These are phyloP conservation scores for Centropus unirufus DNA, from an alignment of 2,113 vertebrate species.

Conservation along the genomic window DNA sequence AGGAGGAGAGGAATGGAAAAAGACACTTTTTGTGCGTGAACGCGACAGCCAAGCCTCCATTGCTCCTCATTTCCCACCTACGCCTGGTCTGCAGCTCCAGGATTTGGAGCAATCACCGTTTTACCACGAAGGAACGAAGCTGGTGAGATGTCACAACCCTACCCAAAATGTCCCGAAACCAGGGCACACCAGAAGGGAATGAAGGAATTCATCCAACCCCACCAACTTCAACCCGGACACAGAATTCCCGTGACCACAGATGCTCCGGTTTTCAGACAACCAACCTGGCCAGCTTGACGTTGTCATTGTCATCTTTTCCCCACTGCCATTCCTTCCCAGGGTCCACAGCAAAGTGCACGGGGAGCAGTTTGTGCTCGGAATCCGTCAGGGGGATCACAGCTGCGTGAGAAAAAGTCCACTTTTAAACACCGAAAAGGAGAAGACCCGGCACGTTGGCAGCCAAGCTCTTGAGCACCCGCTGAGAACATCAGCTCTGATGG, in stretches of 20 bases:
- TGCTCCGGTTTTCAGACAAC: fast-evolving
- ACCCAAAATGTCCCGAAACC: fast-evolving
- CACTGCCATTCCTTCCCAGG: constrained; percentile 96
- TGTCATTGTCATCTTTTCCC: constrained; percentile 91
- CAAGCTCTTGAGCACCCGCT: background rate
- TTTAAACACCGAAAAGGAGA: fast-evolving
- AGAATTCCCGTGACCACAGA: too few species aligned
- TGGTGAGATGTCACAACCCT: fast-evolving
- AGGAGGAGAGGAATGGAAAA: background rate
- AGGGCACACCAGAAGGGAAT: fast-evolving
- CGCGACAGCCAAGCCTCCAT: fast-evolving
- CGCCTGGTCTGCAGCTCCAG: fast-evolving
- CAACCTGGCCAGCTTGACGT: constrained; percentile 91
- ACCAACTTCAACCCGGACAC: background rate
- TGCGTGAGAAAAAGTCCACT: background rate
- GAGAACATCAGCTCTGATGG: fast-evolving
- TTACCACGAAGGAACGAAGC: fast-evolving
- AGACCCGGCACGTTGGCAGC: fast-evolving
- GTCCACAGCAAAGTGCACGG: constrained; percentile 95
- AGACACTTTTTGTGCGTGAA: fast-evolving
- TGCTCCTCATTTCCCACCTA: background rate
- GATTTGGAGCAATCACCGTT: background rate
- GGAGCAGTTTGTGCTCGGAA: constrained; percentile 95
- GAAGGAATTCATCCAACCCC: background rate
- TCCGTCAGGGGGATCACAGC: constrained; percentile 96